Evolutionary conservation across 35 echinoderm and acorn worm genomes (phyloP).

Genomic region (Eucidaris tribuloides): DNA sequence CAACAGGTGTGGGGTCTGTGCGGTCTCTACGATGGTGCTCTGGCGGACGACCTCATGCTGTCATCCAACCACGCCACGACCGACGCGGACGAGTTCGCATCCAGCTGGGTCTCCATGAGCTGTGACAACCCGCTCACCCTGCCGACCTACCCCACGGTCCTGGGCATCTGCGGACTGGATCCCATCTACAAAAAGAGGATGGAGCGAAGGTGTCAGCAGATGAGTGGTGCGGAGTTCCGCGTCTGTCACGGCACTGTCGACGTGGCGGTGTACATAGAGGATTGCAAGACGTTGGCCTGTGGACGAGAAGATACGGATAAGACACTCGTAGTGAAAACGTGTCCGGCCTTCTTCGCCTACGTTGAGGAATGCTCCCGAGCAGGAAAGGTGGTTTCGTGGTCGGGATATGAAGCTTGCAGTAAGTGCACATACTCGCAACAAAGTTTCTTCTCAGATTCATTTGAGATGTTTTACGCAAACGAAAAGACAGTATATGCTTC

Average conservation of each 20-base stretch:
- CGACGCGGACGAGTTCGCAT: background rate
- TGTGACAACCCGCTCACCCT: background rate
- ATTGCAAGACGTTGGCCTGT: background rate
- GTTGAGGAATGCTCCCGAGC: background rate
- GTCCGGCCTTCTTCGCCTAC: constrained; percentile 2
- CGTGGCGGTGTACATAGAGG: background rate
- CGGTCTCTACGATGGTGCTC: background rate
- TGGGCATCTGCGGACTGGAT: background rate
- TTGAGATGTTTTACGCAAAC: no score
- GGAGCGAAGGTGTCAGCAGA: background rate
- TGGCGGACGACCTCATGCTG: background rate
- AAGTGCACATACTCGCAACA: no score
- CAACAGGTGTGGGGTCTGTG: background rate
- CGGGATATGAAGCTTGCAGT: background rate
- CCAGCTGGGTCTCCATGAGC: background rate
- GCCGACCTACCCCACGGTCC: background rate
- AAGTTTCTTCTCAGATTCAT: no score
- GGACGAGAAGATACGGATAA: background rate
- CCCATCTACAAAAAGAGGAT: background rate
- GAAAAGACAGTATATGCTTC: no score
- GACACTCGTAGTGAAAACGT: background rate
- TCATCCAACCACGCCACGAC: background rate
- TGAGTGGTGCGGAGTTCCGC: background rate
- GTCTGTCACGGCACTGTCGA: background rate
- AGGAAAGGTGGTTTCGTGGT: background rate